Evolutionary conservation across 2,888 invertebrate genomes (phyloP).

Genomic region (Drosophila kuntzei): DNA sequence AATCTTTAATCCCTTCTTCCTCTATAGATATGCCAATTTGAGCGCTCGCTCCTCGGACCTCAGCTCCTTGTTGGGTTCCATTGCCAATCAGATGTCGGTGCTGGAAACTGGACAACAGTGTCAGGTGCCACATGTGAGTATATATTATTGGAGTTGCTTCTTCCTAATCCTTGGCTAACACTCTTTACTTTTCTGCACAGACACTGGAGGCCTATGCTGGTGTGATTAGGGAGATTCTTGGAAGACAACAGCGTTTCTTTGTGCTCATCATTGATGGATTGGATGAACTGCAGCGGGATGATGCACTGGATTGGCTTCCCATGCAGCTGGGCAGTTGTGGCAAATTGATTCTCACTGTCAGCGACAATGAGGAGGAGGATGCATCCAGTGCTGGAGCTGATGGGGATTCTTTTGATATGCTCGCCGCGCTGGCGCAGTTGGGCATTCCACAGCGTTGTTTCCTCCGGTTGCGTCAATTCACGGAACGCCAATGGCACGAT

Average conservation of each 20-base stretch:
- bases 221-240: slow-evolving; percentile 86
- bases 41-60: slow-evolving; percentile 83
- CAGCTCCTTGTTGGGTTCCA: slow-evolving; percentile 88
- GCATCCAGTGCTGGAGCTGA: slow-evolving; percentile 21
- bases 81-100: slow-evolving; percentile 91
- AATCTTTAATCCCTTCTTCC: not conserved
- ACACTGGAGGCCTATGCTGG: slow-evolving; percentile 90
- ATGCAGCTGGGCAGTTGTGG: slow-evolving; percentile 90
- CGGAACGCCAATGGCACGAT: slow-evolving; percentile 84
- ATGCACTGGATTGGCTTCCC: slow-evolving; percentile 91
- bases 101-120: slow-evolving; percentile 89
- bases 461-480: slow-evolving; percentile 81
- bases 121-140: slow-evolving; percentile 88
- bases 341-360: slow-evolving; percentile 90
- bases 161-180: not conserved
- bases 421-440: slow-evolving; percentile 72
- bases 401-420: slow-evolving; percentile 64
- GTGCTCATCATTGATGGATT: slow-evolving; percentile 92
- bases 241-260: slow-evolving; percentile 86
- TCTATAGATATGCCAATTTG: slow-evolving; percentile 81
- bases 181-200: slow-evolving; percentile 83
- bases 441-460: slow-evolving; percentile 82
- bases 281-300: slow-evolving; percentile 86
- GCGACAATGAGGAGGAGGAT: slow-evolving; percentile 61
- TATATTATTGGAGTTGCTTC: not conserved